Evolutionary conservation across 2,113 vertebrate genomes (phyloP), one percentile per base, ranked within the genome.

Genomic region (Spea bombifrons): DNA sequence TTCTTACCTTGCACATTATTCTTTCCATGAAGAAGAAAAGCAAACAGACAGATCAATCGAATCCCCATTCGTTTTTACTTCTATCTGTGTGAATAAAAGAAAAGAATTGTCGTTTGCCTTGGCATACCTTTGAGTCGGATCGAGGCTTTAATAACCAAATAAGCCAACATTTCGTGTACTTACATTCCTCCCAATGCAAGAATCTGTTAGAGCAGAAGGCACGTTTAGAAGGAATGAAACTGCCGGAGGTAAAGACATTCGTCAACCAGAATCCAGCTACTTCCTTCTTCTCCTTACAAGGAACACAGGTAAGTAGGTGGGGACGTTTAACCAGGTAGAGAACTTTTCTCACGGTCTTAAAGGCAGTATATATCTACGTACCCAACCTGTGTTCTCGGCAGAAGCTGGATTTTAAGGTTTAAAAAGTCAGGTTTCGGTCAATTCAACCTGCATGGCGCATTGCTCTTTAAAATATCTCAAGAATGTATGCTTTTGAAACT

Each of bases 21-120:
- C 89, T 92, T 90, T 91, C 92, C 95, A 89, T 91, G 93, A 80
- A 92, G 92, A 85, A 93, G 86, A 81, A 99, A 92, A 92, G 96
- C 86, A 88, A 91, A 86, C 85, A 97, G 91, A 90, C 89, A 94
- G 83, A 97, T 88, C 87, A 95, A 90, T 89, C 94, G 89, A 92
- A 94, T 92, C 95, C 95, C 96, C 96, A 99, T 99, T 93, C 93
- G 95, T 92, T 93, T 93, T 94, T 86, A 93, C 90, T 92, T 94
- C 91, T 85, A 89, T 84, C 84, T 93, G 92, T 67, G 55, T 81
- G 87, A 87, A 88, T 76, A 88, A 78, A 15, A 79, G 8, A 66
- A 12, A 50, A 66, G 30, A 65, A 43, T 45, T 52, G 5, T 69
- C 16, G 53, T 12, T 70, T 7, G 5, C 61, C 17, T 43, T 74